phyloP scores from a whole-genome alignment of 37 sponge, comb jelly and placozoan species.

The Mnemiopsis leidyi region DNA sequence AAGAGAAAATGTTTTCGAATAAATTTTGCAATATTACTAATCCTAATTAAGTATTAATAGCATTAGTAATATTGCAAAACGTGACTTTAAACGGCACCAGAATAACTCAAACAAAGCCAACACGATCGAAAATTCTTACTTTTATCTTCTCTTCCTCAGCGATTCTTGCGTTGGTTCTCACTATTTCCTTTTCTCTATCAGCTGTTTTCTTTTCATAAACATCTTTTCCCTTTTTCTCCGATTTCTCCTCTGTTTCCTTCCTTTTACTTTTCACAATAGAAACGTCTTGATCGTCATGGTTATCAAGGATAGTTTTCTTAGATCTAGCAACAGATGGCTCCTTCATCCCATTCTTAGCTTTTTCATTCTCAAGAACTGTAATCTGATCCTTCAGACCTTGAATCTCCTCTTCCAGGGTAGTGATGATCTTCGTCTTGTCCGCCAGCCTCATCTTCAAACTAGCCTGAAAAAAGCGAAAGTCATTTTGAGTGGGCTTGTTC shows the following conservation, averaged over 20 bases:
- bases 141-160: background rate
- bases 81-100: no score
- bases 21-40: no score
- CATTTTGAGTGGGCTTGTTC: no score
- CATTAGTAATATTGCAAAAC: no score
- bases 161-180: background rate
- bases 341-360: background rate
- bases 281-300: no score
- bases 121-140: background rate
- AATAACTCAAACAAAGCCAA: no score
- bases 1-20: no score
- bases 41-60: no score
- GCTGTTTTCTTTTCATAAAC: background rate
- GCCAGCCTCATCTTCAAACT: conserved; percentile 4
- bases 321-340: background rate
- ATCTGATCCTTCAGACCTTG: background rate
- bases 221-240: background rate
- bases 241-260: background rate
- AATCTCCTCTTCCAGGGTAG: conserved; percentile 24
- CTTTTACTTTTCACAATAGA: background rate
- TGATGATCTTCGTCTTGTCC: conserved; percentile 23
- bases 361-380: background rate
- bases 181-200: background rate
- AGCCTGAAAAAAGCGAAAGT: conserved; percentile 24
- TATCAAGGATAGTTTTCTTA: no score